phyloP scores from a whole-genome alignment of 2,113 vertebrate species.

The Telmatochromis sp. region DNA sequence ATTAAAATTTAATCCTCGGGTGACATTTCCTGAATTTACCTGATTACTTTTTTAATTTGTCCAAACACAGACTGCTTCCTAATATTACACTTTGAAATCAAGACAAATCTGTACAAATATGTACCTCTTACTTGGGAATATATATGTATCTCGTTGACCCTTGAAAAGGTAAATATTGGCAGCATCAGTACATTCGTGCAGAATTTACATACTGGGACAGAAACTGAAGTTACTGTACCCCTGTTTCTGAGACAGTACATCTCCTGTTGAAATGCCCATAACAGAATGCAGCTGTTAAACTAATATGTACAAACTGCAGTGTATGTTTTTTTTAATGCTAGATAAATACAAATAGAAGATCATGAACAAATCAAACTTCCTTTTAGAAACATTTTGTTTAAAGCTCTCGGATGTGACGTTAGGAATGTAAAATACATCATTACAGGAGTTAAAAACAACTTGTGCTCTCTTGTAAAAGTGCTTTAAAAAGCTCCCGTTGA shows the following conservation, averaged over 20 bases:
- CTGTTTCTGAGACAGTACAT: not conserved
- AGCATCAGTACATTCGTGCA: not conserved
- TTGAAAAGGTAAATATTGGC: not conserved
- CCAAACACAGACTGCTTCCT: not conserved
- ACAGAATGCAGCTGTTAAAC: not conserved
- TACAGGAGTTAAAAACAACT: not conserved
- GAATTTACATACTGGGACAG: fast-evolving
- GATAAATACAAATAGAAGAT: not conserved
- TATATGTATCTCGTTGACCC: not conserved
- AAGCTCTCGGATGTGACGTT: not conserved
- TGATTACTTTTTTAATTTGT: not conserved
- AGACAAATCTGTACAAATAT: not conserved
- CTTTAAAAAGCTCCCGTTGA: not conserved
- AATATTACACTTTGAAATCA: not conserved
- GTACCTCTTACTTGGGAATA: not conserved
- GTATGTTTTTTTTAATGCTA: not conserved
- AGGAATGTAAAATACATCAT: not conserved
- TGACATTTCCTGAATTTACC: not conserved
- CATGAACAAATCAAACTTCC: not conserved
- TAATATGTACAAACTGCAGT: not conserved
- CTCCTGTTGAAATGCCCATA: not conserved
- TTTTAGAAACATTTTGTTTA: not conserved
- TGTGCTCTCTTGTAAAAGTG: not conserved
- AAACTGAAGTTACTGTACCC: not conserved
- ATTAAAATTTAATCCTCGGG: not conserved